Base-by-base conservation (phyloP, 1,140 invertebrate species). In the Drosophila jambulina region DNA sequence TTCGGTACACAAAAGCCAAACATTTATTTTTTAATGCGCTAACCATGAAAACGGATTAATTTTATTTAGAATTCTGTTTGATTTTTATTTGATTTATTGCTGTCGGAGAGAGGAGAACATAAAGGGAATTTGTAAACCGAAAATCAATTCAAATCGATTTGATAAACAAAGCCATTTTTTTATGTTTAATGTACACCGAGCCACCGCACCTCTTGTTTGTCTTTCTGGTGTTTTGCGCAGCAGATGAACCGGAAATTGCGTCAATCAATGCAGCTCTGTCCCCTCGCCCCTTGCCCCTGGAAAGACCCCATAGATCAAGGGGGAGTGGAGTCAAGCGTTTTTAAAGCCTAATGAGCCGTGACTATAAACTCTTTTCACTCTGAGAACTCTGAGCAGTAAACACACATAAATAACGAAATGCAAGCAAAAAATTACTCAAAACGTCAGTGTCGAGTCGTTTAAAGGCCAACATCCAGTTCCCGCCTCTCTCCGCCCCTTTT, bases 41-140 rank as follows among this genome's bases (percentile, higher is more conserved):
- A 49, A 46, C 69, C 59, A 72, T 78, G 74, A 63, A 83, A 88
- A 84, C 75, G 77, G 85, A 88, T 88, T 84, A 83, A 60, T 88
- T 78, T 78, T 80, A 60, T 82, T 75, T 56, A 46, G 49, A 64
- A 80, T 84, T 80, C 63, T 56, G 68, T 78, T 84, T 81, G 84
- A 87, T 88, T 87, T 88, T 87, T 88, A 78, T 84, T 68, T 77
- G 75, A 77, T 77, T 77, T 77, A 77, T 77, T 45, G 38, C 25
- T 2, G 78, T 21, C 46, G 48, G 58, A 25, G 32, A 67, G 56
- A 45, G 23, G 23, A 56, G 74, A 49, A 53, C 49, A 59, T 60
- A 61, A 65, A 72, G 42, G 70, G 48, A 69, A 75, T 67, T 62
- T 59, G 25, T 43, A 58, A 61, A 63, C 46, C 49, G 42, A 71